Evolutionary conservation across 2,888 invertebrate genomes (phyloP).

Genomic region (Camptogramma bilineatum): DNA sequence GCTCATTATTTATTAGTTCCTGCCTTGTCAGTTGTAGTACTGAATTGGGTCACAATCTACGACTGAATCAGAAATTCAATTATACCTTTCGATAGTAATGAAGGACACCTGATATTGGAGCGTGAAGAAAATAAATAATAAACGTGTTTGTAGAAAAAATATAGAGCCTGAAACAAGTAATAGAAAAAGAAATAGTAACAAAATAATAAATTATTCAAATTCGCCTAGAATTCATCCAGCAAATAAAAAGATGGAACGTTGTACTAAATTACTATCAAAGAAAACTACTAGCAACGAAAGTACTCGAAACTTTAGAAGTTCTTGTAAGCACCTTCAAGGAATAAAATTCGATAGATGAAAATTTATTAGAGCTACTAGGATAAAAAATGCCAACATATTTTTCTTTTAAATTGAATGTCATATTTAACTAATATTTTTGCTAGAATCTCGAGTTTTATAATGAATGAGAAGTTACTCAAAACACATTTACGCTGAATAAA

Average conservation of each 20-base stretch:
- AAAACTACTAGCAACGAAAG: not conserved
- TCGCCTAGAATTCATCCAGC: too few relatives aligned
- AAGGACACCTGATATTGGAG: not conserved
- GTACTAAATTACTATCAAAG: not conserved
- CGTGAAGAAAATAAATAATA: not conserved
- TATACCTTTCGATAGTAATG: not conserved
- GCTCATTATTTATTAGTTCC: conserved; percentile 20
- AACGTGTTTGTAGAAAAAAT: not conserved
- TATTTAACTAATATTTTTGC: conserved; percentile 9
- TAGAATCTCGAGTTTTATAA: conserved; percentile 27
- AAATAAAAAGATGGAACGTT: too few relatives aligned
- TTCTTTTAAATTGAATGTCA: conserved; percentile 6
- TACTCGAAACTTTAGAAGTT: not conserved
- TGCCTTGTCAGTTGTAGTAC: not conserved
- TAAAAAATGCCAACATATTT: conserved; percentile 1
- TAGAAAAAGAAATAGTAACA: too few relatives aligned
- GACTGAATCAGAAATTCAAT: conserved; percentile 3
- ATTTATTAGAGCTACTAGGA: not conserved
- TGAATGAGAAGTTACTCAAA: conserved; percentile 32
- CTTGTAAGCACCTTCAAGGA: not conserved
- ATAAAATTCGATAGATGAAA: not conserved
- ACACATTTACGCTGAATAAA: conserved; percentile 42
- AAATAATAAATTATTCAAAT: too few relatives aligned
- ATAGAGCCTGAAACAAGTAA: too few relatives aligned
- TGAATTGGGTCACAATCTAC: conserved; percentile 8